A percentile compares a stretch with the other conserved stretches of the same genome.
phyloP scores from a whole-genome alignment of 2,888 invertebrate genomes.

The Muschampia plurimacula region DNA sequence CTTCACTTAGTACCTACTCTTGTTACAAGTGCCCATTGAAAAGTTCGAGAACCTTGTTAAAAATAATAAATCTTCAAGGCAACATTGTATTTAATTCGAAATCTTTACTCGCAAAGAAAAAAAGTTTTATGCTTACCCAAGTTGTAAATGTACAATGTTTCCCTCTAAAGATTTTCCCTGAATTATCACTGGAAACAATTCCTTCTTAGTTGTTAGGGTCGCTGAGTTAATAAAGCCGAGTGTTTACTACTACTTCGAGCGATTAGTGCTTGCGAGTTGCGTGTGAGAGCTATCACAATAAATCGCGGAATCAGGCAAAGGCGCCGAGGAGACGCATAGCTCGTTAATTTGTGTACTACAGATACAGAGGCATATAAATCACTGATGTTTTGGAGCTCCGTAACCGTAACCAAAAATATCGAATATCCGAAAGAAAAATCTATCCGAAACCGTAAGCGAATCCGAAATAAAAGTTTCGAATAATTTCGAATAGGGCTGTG shows the following conservation, averaged over 20 bases:
- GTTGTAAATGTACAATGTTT: constrained; percentile 26
- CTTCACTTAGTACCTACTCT: constrained; percentile 8
- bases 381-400: too few relatives aligned
- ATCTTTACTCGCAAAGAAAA: constrained; percentile 13
- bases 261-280: constrained; percentile 40
- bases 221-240: constrained; percentile 29
- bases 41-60: constrained; percentile 24
- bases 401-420: too few relatives aligned
- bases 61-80: constrained; percentile 22
- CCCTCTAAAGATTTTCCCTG: constrained; percentile 3
- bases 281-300: constrained; percentile 44
- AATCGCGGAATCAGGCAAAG: constrained; percentile 53
- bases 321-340: constrained; percentile 49
- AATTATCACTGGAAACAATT: constrained; percentile 28
- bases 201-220: constrained; percentile 13
- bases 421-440: too few relatives aligned
- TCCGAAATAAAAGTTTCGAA: too few relatives aligned
- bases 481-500: too few relatives aligned
- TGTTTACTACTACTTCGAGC: constrained; percentile 39
- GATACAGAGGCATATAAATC: neutral
- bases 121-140: constrained; percentile 15
- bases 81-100: constrained; percentile 26
- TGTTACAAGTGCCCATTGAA: constrained; percentile 23
- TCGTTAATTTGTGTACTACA: constrained; percentile 36
- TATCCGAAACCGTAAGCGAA: too few relatives aligned